Conservation (phyloP, 2,113 vertebrate genomes). For the Rattus norvegicus region GRCr8 NC_086039.1:71309501-71310000, state of each 20-base stretch:
- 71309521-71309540: too few species aligned
- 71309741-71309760: neutral
- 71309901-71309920: conserved; percentile 7
- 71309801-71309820: neutral
- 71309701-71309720: conserved; percentile 11
- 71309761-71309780: neutral
- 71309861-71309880: conserved; percentile 35
- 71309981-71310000: neutral
- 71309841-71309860: neutral
- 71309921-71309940: neutral
- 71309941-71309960: neutral
- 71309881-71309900: neutral
- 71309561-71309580: conserved; percentile 10
- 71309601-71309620: neutral
- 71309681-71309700: neutral
- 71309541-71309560: too few species aligned
- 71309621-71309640: neutral
- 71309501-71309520: too few species aligned
- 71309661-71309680: conserved; percentile 32
- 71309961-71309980: neutral
- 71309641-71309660: conserved; percentile 10
- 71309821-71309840: neutral
- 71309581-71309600: conserved; percentile 18
- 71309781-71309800: neutral
- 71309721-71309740: neutral